These are phyloP conservation scores for Leptinotarsa defecta DNA, from an alignment of 1,140 invertebrate genomes.

Conservation along the genomic window DNA sequence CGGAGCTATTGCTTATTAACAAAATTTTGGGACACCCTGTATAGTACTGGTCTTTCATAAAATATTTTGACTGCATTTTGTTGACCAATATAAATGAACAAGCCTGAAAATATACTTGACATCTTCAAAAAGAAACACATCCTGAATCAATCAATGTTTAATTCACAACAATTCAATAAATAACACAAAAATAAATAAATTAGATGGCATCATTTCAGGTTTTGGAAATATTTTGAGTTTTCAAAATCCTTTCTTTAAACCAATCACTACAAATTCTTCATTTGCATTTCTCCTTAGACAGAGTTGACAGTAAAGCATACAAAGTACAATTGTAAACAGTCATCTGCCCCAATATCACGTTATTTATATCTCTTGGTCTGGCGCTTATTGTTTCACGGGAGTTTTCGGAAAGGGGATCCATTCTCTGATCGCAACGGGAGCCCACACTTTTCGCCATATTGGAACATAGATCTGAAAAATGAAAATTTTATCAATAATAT, in stretches of 20 bases:
- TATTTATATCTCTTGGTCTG: constrained; percentile 26
- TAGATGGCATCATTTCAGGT: not conserved
- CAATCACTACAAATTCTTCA: not conserved
- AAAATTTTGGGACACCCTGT: no score
- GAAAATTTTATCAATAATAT: not conserved
- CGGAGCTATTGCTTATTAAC: no score
- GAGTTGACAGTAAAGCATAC: constrained; percentile 25
- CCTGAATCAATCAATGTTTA: not conserved
- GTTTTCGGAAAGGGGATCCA: constrained; percentile 36
- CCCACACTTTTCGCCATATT: constrained; percentile 40
- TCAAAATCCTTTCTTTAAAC: not conserved
- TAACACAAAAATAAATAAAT: constrained; percentile 7
- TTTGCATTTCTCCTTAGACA: not conserved
- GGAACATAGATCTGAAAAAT: constrained; percentile 37
- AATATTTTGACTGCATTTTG: no score
- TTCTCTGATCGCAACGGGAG: constrained; percentile 39
- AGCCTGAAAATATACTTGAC: no score
- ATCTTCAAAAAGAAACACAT: no score
- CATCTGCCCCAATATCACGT: constrained; percentile 26
- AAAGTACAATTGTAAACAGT: constrained; percentile 39
- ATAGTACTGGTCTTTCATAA: no score
- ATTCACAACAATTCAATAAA: not conserved
- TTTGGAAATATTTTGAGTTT: no score
- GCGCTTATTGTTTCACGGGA: constrained; percentile 15
- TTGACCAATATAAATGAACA: no score